Percentiles rank a stretch among this genome's conserved stretches.
phyloP scores from a whole-genome alignment of 2,113 vertebrate species.

The Copsychus sechellarum region DNA sequence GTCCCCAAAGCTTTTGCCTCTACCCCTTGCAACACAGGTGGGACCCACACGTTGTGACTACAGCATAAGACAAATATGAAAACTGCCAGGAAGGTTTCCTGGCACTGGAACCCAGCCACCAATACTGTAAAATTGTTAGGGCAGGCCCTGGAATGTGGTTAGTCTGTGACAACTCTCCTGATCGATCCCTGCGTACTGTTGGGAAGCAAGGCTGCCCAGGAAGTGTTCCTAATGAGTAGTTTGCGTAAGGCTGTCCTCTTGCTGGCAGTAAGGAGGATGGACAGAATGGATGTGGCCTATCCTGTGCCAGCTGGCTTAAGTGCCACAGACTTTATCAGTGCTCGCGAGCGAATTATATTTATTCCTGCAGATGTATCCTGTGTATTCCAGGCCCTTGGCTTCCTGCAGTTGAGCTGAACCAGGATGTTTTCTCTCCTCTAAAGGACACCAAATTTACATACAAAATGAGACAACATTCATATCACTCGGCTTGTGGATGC shows the following conservation, averaged over 20 bases:
- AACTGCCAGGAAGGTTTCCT: background rate
- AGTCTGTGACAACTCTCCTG: background rate
- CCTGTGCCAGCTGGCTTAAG: conserved; percentile 37
- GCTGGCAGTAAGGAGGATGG: background rate
- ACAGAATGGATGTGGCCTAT: background rate
- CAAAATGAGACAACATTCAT: background rate
- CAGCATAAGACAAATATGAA: background rate
- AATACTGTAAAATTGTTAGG: background rate
- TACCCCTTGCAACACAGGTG: background rate
- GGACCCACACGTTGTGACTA: background rate
- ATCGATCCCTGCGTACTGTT: background rate
- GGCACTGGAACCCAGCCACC: background rate
- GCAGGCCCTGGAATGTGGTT: background rate
- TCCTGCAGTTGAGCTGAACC: background rate
- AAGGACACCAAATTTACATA: background rate
- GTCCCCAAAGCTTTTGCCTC: background rate
- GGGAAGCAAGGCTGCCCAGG: background rate
- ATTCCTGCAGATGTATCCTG: background rate
- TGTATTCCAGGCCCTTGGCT: background rate
- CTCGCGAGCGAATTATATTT: background rate
- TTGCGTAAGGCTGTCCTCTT: background rate
- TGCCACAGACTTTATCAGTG: background rate
- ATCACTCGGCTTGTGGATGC: background rate
- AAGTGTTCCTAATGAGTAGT: conserved; percentile 6
- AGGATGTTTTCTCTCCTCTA: background rate